A percentile compares a stretch with the other conserved stretches of the same genome.
Conservation (phyloP, 2,888 invertebrate species). For the Branchellion lobata region DNA sequence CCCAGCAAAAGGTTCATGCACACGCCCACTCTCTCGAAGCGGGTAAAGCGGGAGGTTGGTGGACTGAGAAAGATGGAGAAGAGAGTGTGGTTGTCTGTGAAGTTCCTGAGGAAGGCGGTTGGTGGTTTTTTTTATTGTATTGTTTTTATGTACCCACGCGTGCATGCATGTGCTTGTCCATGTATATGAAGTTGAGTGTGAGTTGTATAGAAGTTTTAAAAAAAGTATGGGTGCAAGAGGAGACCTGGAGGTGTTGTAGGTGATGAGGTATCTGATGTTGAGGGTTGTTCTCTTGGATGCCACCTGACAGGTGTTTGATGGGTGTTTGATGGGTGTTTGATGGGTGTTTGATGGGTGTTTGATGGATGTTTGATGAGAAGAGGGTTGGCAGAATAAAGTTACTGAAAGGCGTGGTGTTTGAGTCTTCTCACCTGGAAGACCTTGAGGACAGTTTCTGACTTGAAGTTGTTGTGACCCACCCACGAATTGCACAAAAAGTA, state of each 20-base stretch:
- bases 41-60: constrained; percentile 27
- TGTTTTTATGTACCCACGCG: too few relatives aligned
- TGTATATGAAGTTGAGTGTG: too few relatives aligned
- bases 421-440: neutral
- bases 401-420: too few relatives aligned
- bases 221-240: neutral
- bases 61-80: constrained; percentile 39
- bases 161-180: too few relatives aligned
- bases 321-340: too few relatives aligned
- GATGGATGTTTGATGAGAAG: too few relatives aligned
- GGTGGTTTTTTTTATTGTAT: too few relatives aligned
- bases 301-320: too few relatives aligned
- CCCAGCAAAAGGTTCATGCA: constrained; percentile 38
- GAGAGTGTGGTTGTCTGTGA: constrained; percentile 40
- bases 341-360: too few relatives aligned
- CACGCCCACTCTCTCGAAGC: constrained; percentile 37
- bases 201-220: neutral
- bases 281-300: constrained; percentile 28
- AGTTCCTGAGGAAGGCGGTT: constrained; percentile 1
- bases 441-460: constrained; percentile 7
- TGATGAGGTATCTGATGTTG: constrained; percentile 37
- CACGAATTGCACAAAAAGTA: constrained; percentile 36
- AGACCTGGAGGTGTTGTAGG: constrained; percentile 40
- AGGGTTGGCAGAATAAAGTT: too few relatives aligned
- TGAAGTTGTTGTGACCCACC: constrained; percentile 23